Base-by-base conservation (phyloP, 2,797 vertebrate genomes). In the Eupleurogrammus muticus region DNA sequence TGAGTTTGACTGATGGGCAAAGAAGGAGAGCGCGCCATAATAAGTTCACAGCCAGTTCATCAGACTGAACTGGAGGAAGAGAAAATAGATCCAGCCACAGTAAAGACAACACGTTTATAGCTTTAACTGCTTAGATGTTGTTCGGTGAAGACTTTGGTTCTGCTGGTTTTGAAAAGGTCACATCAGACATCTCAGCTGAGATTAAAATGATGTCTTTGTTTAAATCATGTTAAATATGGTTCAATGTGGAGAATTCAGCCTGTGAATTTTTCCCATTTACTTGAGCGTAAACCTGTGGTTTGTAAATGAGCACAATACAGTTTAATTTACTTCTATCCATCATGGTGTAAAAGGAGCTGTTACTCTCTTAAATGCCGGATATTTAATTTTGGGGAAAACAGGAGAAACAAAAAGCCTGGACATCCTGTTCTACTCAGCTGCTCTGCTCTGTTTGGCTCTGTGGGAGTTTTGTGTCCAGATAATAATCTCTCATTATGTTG, bases 401-500 rank as follows among this genome's bases (percentile, higher is more conserved):
- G 17, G 46, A 73, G 58, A 24, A 61, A 71, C 70, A 80, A 17
- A 57, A 79, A 79, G 66, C 70, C 55, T 34, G 17, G 42, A 74
- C 80, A 66, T 85, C 83, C 82, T 82, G 80, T 76, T 79, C 28
- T 44, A 42, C 49, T 69, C 50, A 0, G 79, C 52, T 19, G 19
- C 66, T 52, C 24, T 2, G 57, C 60, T 54, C 46, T 5, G 46
- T 42, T n/a, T 14, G 60, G 42, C 70, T 85, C 80, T 77, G 82
- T 86, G 87, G 84, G 87, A 89, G 74, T 82, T 87, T 84, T 66
- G 52, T 36, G 55, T 55, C 16, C 75, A 57, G 87, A 87, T 90
- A 86, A 87, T 86, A 57, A 86, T 84, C 85, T 79, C 83, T 82
- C 75, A 87, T 90, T 88, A 86, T 82, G 76, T 84, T 62, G 80